Conservation (phyloP, 2,113 vertebrate species). For the Falcunculus frontatus region DNA sequence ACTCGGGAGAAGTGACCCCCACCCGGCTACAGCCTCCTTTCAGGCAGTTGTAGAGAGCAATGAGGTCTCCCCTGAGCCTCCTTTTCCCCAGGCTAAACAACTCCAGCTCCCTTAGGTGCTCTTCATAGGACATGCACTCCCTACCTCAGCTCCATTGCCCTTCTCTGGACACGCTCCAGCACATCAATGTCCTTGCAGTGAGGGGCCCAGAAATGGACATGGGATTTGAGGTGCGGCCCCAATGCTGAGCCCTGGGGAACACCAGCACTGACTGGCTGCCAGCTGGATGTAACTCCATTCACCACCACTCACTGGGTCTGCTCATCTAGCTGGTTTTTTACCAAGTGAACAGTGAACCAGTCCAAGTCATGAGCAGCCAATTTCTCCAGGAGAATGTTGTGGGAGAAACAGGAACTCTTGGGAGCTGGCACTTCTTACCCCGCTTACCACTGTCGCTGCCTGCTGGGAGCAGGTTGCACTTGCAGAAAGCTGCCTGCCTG, state of each 20-base stretch:
- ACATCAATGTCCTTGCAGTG: neutral
- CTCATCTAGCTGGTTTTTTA: neutral
- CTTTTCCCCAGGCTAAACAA: neutral
- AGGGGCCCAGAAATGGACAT: neutral
- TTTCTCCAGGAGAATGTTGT: neutral
- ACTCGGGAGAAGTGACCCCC: neutral
- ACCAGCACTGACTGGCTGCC: neutral
- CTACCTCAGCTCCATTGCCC: neutral
- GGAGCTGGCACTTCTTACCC: rapidly evolving
- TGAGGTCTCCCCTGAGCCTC: neutral
- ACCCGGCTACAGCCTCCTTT: neutral
- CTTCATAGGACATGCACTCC: too few species aligned
- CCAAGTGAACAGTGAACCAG: neutral
- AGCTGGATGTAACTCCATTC: neutral
- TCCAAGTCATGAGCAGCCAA: neutral
- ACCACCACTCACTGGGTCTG: neutral
- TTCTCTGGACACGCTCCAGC: neutral
- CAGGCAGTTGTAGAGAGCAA: neutral
- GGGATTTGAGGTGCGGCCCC: neutral
- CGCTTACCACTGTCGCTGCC: neutral
- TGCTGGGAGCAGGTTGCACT: neutral
- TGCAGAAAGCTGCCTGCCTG: neutral
- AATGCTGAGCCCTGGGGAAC: neutral
- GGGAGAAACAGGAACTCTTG: neutral
- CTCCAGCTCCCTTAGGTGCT: neutral